Evolutionary conservation across 1,140 invertebrate genomes (phyloP), one percentile per base, ranked within the genome.

Genomic region (Heliothis subflexa): DNA sequence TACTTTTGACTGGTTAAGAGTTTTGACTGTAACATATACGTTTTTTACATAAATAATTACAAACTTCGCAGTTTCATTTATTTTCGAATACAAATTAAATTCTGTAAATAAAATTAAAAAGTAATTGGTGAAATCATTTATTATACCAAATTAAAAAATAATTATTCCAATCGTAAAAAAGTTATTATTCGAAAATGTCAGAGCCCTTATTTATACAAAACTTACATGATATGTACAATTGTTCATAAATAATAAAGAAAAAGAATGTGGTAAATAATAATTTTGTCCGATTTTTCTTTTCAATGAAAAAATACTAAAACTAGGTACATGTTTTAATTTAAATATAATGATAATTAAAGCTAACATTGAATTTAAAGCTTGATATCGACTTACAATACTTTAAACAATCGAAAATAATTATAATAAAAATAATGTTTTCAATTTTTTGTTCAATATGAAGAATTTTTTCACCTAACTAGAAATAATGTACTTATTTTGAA

Each of bases 291-390:
- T 47, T 7, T 12, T 64, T 33, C n/a, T 18, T 59, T 47, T 47
- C 12, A 57, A 62, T 50, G 47, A 75, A 77, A 61, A 62, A 50
- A 55, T 66, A 49, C n/a, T 76, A 52, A 50, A 71, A 33, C 61
- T 64, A 52, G 50, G 50, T 71, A 75, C 73, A 75, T 52, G 33
- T 64, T 64, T 55, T 40, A 55, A 52, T 70, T 88, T 80, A 84
- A 82, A 82, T 80, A 83, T 87, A 89, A 89, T 78, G 73, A 81
- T 92, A 91, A 93, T 94, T 94, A 94, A 94, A 94, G 92, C 92
- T 94, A 94, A 93, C 87, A 87, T 91, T 89, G 84, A 94, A 92
- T 93, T 94, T 94, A 94, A 94, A 94, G 92, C 92, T 94, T 93
- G 82, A 85, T 87, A 90, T 90, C 85, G 83, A 90, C 89, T 89